Base-by-base conservation (phyloP, 2,113 vertebrate species). In the Colistium nudipinnis region DNA sequence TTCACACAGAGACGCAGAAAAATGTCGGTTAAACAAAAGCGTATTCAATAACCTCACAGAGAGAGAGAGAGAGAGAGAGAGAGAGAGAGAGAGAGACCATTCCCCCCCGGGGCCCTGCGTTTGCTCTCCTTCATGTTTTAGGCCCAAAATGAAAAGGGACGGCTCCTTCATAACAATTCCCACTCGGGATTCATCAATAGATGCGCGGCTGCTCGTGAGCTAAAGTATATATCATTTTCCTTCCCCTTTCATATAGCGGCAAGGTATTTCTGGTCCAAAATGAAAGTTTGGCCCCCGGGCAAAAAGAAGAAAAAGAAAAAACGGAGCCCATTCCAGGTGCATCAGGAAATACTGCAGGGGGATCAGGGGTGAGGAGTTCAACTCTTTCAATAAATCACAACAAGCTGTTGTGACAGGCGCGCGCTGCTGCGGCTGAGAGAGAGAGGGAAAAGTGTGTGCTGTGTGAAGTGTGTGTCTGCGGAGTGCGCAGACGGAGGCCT, bases 321-420 rank as follows among this genome's bases (percentile, higher is more conserved):
- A 89, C n/a, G 86, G 77, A 67, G 71, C 60, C 62, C 9, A 22
- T 84, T 90, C 92, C 91, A 92, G 91, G 91, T 92, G 91, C 81
- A 80, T 69, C 60, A 62, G 78, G 74, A 85, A 82, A 83, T 60
- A 82, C 78, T 82, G 66, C 64, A 39, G 77, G 80, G 81, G 80
- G 90, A 91, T 92, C 91, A 91, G 70, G 85, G 89, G 87, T 89
- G 84, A 89, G 52, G 64, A 92, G 89, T 90, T 91, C 88, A 91
- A 77, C 69, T 68, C 82, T 80, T 86, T 86, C 80, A 84, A 87
- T 90, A 83, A 86, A 90, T 90, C 91, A 86, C 66, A 73, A 57
- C 75, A 80, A 86, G 75, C 78, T 87, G 86, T 87, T 89, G 65
- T 89, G 88, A 92, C 87, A 90, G 70, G 74, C 73, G 7, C 66